phyloP scores from a whole-genome alignment of 2,888 invertebrate genomes.

The Cataglyphis rosenhaueri region DNA sequence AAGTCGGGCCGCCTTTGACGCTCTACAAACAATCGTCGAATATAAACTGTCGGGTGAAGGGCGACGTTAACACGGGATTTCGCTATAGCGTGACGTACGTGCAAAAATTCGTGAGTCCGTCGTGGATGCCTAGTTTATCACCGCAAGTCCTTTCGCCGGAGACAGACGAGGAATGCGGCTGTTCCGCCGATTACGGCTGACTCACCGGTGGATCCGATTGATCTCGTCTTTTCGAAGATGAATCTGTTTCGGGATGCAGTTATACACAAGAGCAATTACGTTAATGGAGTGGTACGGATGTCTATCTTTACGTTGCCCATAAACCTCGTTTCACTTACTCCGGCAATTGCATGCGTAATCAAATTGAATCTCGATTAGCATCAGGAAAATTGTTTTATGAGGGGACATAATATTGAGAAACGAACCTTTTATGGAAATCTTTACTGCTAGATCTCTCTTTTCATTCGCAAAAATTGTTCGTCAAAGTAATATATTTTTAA shows the following conservation, averaged over 20 bases:
- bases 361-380: neutral
- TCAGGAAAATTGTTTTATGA: neutral
- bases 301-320: neutral
- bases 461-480: neutral
- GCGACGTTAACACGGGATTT: slow-evolving; percentile 71
- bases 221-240: slow-evolving; percentile 27
- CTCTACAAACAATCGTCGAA: slow-evolving; percentile 78
- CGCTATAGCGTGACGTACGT: slow-evolving; percentile 78
- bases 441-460: neutral
- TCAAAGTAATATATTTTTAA: neutral
- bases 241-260: slow-evolving; percentile 12
- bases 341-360: neutral
- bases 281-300: slow-evolving; percentile 15
- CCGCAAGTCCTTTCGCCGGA: slow-evolving; percentile 32
- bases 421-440: neutral
- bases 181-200: slow-evolving; percentile 75
- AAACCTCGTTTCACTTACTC: slow-evolving; percentile 23
- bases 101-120: slow-evolving; percentile 76
- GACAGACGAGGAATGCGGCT: slow-evolving; percentile 57
- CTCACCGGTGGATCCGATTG: neutral
- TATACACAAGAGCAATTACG: slow-evolving; percentile 20
- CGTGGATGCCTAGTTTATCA: slow-evolving; percentile 61
- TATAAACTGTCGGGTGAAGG: slow-evolving; percentile 73
- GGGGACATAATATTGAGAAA: neutral
- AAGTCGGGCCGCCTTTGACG: slow-evolving; percentile 74